phyloP scores from a whole-genome alignment of 1,140 invertebrate species.

The Apis cerana region DNA sequence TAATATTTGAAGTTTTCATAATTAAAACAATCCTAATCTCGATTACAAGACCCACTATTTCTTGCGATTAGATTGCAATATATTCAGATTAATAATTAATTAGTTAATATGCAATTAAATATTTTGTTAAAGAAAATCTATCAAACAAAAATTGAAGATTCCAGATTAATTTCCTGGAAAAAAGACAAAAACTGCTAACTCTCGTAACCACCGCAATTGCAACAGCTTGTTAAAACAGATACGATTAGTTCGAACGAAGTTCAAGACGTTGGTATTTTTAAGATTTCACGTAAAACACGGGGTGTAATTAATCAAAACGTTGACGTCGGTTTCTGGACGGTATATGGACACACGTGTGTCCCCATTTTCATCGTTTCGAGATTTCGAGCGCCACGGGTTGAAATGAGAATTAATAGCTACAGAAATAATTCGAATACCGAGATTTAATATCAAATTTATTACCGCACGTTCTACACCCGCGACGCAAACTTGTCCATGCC shows the following conservation, averaged over 20 bases:
- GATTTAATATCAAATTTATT: background rate
- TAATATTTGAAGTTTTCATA: too few species aligned
- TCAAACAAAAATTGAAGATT: too few species aligned
- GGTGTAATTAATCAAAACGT: constrained; percentile 6
- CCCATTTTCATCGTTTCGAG: background rate
- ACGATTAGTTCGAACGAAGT: background rate
- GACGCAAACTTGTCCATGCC: background rate
- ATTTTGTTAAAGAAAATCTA: too few species aligned
- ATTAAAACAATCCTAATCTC: too few species aligned
- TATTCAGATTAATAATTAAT: too few species aligned
- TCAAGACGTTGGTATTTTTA: background rate
- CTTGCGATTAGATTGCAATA: too few species aligned
- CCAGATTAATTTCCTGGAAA: too few species aligned
- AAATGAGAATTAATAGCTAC: background rate
- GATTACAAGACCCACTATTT: too few species aligned
- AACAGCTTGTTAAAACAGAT: background rate
- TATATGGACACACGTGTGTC: background rate
- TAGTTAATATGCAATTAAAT: too few species aligned
- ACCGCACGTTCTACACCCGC: background rate
- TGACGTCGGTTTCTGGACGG: background rate
- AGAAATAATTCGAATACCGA: background rate
- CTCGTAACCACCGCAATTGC: too few species aligned
- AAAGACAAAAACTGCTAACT: too few species aligned
- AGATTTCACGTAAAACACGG: background rate
- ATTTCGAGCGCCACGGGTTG: background rate